Conservation (phyloP, 2,113 vertebrate species). For the Rhabdornis inornatus region DNA sequence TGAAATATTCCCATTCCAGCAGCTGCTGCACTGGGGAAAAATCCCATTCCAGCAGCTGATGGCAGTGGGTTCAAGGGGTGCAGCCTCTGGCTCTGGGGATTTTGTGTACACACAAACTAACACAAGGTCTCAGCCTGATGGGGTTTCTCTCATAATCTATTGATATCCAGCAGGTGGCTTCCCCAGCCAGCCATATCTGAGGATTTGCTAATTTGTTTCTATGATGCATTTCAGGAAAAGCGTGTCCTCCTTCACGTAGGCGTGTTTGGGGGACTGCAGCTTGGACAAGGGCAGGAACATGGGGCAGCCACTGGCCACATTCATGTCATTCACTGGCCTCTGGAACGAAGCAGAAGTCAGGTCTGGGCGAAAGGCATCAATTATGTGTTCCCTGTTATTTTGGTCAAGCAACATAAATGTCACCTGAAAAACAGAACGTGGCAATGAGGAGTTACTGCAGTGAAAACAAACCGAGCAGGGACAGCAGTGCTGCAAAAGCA, state of each 20-base stretch:
- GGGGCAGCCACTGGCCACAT: slow-evolving; percentile 80
- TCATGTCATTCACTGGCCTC: slow-evolving; percentile 76
- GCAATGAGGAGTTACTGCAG: not conserved
- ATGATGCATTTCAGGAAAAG: slow-evolving; percentile 81
- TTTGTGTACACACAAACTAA: not conserved
- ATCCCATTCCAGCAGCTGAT: not conserved
- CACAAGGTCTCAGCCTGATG: not conserved
- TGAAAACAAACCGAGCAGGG: not conserved
- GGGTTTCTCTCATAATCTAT: not conserved
- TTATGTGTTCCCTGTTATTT: slow-evolving; percentile 75
- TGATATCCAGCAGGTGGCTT: not conserved
- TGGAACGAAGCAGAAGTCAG: slow-evolving; percentile 75
- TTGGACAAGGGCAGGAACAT: slow-evolving; percentile 75
- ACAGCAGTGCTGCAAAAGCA: not conserved
- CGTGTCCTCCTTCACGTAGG: slow-evolving; percentile 79
- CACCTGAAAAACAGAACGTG: slow-evolving; percentile 51
- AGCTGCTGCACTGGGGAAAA: not conserved
- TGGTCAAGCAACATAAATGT: slow-evolving; percentile 83
- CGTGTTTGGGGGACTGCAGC: slow-evolving; percentile 68
- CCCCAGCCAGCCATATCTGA: fast-evolving
- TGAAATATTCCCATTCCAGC: not conserved
- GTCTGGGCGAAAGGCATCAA: slow-evolving; percentile 77
- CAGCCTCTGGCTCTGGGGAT: not conserved
- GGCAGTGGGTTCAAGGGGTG: fast-evolving
- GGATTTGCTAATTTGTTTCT: slow-evolving; percentile 55